phyloP scores from a whole-genome alignment of 2,888 invertebrate genomes.

The Amphipoea lucens region DNA sequence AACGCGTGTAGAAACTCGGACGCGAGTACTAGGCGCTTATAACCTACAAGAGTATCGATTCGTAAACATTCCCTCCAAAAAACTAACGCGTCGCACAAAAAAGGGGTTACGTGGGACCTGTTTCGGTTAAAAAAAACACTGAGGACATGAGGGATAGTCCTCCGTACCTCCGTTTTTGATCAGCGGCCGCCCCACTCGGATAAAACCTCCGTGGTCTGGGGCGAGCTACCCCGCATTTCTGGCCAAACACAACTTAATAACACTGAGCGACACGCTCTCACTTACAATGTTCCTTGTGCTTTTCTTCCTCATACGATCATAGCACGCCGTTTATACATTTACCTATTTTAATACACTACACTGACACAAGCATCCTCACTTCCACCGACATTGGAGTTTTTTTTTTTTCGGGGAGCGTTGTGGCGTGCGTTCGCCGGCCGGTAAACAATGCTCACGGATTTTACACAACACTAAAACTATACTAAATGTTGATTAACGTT shows the following conservation, averaged over 20 bases:
- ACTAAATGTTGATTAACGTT: constrained; percentile 91
- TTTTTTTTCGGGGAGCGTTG: constrained; percentile 84
- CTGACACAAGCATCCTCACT: constrained; percentile 86
- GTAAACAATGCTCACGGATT: constrained; percentile 89
- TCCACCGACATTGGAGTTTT: constrained; percentile 87
- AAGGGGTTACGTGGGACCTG: constrained; percentile 87
- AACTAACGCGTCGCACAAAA: constrained; percentile 80
- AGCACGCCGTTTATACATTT: constrained; percentile 89
- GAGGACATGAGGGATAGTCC: constrained; percentile 88
- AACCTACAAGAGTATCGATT: constrained; percentile 85
- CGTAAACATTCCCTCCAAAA: constrained; percentile 88
- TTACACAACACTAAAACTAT: constrained; percentile 90
- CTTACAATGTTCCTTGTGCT: constrained; percentile 89
- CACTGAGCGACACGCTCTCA: constrained; percentile 82
- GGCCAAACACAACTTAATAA: constrained; percentile 84
- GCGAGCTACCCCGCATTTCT: constrained; percentile 86
- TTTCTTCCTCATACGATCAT: constrained; percentile 91
- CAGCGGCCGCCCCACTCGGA: constrained; percentile 86
- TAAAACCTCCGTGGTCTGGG: constrained; percentile 82
- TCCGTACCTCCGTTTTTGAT: constrained; percentile 88
- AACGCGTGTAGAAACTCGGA: constrained; percentile 67
- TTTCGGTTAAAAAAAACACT: constrained; percentile 82
- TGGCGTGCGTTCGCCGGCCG: constrained; percentile 92
- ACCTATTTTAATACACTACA: constrained; percentile 89
- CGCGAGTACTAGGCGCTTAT: constrained; percentile 78